A percentile compares a stretch with the other conserved stretches of the same genome.
phyloP scores from a whole-genome alignment of 2,888 invertebrate genomes.

The Limnephilus marmoratus region DNA sequence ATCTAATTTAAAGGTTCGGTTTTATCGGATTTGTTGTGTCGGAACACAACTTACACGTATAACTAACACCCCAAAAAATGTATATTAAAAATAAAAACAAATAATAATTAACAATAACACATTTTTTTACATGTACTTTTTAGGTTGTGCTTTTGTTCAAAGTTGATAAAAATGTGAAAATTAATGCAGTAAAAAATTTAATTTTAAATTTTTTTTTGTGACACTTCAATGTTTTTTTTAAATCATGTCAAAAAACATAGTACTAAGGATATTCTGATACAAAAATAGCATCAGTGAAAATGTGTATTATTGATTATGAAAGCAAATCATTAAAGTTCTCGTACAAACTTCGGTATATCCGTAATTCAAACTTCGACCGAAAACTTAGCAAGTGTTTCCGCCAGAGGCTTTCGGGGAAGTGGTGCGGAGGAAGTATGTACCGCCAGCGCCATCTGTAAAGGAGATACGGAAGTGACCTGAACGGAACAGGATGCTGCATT shows the following conservation, averaged over 20 bases:
- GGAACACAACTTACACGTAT: neutral
- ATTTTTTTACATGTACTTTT: neutral
- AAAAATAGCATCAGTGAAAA: slow-evolving; percentile 19
- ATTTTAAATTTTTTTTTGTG: neutral
- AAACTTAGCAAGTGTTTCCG: slow-evolving; percentile 5
- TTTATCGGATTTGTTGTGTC: neutral
- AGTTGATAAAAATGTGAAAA: neutral
- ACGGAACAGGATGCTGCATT: slow-evolving; percentile 56
- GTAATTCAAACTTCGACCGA: slow-evolving; percentile 10
- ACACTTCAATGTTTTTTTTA: slow-evolving; percentile 14
- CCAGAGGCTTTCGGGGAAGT: slow-evolving; percentile 14
- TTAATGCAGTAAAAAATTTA: neutral
- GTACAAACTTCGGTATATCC: neutral
- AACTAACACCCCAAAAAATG: neutral
- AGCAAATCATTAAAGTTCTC: neutral
- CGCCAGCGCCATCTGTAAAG: slow-evolving; percentile 56
- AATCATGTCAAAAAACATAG: neutral
- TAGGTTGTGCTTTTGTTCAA: neutral
- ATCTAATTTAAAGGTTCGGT: slow-evolving; percentile 6
- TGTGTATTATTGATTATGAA: slow-evolving; percentile 15
- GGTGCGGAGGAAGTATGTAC: slow-evolving; percentile 45
- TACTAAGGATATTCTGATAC: slow-evolving; percentile 22
- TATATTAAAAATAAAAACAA: no score
- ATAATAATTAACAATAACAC: neutral
- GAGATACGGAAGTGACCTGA: slow-evolving; percentile 36